phyloP scores from a whole-genome alignment of 2,888 invertebrate genomes.

The Pachycephus smyrnensis region DNA sequence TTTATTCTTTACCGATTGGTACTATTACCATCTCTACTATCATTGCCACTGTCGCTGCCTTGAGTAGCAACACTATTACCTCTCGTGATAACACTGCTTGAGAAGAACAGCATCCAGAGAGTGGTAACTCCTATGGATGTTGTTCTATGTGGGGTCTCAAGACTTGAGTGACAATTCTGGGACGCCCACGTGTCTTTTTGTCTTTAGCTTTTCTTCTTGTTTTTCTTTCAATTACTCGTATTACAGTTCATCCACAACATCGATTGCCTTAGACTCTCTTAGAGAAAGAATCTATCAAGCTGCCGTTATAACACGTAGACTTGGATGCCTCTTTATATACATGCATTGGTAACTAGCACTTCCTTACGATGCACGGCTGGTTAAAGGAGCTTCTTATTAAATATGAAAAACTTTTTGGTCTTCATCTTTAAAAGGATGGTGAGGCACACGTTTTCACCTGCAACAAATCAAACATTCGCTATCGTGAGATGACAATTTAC shows the following conservation, averaged over 20 bases:
- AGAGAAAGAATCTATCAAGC: neutral
- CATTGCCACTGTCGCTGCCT: too few species aligned
- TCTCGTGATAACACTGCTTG: neutral
- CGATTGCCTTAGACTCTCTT: neutral
- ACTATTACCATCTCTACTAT: neutral
- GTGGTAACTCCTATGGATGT: neutral
- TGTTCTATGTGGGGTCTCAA: neutral
- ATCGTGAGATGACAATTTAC: neutral
- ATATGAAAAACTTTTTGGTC: slow-evolving; percentile 48
- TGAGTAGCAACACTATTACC: too few species aligned
- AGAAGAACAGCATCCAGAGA: neutral
- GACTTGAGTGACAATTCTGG: neutral
- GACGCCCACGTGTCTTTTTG: neutral
- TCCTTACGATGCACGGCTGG: slow-evolving; percentile 1
- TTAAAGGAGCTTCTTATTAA: slow-evolving; percentile 50
- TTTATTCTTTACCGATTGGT: neutral
- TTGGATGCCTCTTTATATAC: neutral
- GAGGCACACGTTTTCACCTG: neutral
- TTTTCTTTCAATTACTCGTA: slow-evolving; percentile 8
- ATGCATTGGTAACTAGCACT: neutral
- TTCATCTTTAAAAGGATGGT: slow-evolving; percentile 39
- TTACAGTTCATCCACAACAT: slow-evolving; percentile 1
- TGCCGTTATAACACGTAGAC: neutral
- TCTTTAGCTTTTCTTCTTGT: slow-evolving; percentile 4
- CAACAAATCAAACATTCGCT: neutral